Conservation (phyloP, 2,888 invertebrate genomes). For the Drosophila kuntzei region DNA sequence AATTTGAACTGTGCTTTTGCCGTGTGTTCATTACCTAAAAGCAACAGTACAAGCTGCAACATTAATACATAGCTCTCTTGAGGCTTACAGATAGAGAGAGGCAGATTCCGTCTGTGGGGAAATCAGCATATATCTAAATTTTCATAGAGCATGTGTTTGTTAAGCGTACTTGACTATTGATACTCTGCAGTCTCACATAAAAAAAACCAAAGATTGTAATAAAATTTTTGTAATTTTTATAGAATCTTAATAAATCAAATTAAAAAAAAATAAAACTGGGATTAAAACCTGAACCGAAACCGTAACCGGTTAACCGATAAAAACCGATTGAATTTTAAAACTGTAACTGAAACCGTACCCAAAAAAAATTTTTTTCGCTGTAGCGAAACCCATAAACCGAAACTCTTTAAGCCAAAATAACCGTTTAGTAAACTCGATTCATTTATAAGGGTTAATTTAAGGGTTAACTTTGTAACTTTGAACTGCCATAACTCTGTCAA, state of each 20-base stretch:
- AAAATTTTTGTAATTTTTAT: not conserved
- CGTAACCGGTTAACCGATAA: too few species aligned
- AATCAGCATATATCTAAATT: conserved; percentile 33
- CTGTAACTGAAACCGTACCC: too few species aligned
- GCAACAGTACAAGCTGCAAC: not conserved
- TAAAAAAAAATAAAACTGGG: too few species aligned
- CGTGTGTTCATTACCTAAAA: not conserved
- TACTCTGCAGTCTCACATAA: not conserved
- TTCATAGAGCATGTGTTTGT: not conserved
- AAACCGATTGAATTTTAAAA: too few species aligned
- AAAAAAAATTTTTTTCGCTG: too few species aligned
- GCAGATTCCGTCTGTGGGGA: conserved; percentile 33
- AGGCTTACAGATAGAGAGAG: not conserved
- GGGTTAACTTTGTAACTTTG: too few species aligned
- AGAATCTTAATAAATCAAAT: not conserved
- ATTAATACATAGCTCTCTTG: conserved; percentile 15
- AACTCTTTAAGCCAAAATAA: too few species aligned
- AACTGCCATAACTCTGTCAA: too few species aligned
- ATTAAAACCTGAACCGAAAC: too few species aligned
- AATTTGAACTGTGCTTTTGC: conserved; percentile 22
- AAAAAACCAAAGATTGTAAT: not conserved
- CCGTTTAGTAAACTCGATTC: too few species aligned
- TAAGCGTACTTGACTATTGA: not conserved
- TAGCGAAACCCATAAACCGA: too few species aligned
- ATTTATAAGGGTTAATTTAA: too few species aligned